phyloP scores from a whole-genome alignment of 2,888 invertebrate genomes.

The Palloptera scutellata region DNA sequence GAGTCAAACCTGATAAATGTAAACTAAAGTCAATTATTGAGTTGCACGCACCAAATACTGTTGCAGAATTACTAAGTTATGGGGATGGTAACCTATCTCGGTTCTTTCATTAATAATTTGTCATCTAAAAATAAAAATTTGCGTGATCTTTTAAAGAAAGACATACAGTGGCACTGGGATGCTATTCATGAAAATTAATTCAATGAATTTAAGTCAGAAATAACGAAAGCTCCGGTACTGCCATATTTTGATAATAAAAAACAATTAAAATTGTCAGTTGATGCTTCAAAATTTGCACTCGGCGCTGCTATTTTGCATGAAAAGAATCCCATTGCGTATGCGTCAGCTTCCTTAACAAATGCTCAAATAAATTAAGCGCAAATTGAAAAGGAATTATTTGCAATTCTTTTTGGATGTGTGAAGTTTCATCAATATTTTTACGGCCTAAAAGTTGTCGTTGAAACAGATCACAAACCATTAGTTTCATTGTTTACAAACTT shows the following conservation, averaged over 20 bases:
- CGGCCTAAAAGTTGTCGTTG: conserved; percentile 1
- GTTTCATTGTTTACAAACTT: conserved; percentile 36
- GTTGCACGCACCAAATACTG: conserved; percentile 20
- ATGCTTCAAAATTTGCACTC: conserved; percentile 34
- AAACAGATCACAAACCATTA: conserved; percentile 23
- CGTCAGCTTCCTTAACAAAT: conserved; percentile 30
- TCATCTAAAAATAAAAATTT: conserved; percentile 35
- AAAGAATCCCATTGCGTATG: conserved; percentile 31
- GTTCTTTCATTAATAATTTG: conserved; percentile 41
- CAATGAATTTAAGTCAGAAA: conserved; percentile 21
- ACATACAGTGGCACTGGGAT: conserved; percentile 35
- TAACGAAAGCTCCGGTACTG: conserved; percentile 28
- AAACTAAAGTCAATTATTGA: conserved; percentile 26
- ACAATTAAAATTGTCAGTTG: conserved; percentile 22
- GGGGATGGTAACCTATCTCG: conserved; percentile 39
- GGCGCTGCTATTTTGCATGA: conserved; percentile 33
- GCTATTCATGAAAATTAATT: conserved; percentile 24
- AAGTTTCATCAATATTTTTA: not conserved
- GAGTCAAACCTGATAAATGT: conserved; percentile 21
- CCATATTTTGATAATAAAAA: conserved; percentile 32
- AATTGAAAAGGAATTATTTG: conserved; percentile 41
- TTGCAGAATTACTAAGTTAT: conserved; percentile 30
- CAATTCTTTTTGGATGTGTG: conserved; percentile 38
- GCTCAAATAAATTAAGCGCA: conserved; percentile 34
- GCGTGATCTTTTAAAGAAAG: conserved; percentile 34